These are phyloP conservation scores for Xestia xanthographa DNA, from an alignment of 2,888 invertebrate species.

Conservation along the genomic window DNA sequence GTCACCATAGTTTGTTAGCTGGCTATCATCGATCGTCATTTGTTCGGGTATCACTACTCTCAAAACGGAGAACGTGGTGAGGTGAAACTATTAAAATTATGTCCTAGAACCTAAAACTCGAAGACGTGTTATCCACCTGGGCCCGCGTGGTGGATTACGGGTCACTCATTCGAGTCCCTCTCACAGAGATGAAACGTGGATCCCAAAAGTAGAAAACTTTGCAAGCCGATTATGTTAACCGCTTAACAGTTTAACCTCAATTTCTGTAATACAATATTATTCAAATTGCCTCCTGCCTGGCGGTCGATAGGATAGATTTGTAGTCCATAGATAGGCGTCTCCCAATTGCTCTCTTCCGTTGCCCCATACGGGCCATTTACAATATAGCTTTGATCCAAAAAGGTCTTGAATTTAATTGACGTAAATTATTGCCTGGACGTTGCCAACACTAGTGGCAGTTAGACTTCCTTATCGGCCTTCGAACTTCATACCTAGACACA, in stretches of 20 bases:
- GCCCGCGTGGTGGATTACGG: not conserved
- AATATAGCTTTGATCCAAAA: not conserved
- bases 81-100: not conserved
- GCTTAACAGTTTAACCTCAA: too few relatives aligned
- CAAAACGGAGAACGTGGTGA: not conserved
- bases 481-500: not conserved
- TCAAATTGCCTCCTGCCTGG: not conserved
- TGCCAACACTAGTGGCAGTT: not conserved
- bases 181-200: not conserved
- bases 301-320: not conserved
- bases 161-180: too few relatives aligned
- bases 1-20: constrained; percentile 11
- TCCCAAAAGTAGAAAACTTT: not conserved
- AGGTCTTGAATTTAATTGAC: constrained; percentile 15
- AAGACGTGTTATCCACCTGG: not conserved
- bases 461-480: constrained; percentile 4
- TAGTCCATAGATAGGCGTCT: constrained; percentile 3
- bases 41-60: not conserved
- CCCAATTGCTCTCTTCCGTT: constrained; percentile 16
- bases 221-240: not conserved
- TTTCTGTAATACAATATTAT: not conserved
- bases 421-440: constrained; percentile 8
- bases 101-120: not conserved
- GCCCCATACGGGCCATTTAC: not conserved
- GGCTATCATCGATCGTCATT: not conserved